phyloP scores from a whole-genome alignment of 2,113 vertebrate species.

The Orcinus orca region DNA sequence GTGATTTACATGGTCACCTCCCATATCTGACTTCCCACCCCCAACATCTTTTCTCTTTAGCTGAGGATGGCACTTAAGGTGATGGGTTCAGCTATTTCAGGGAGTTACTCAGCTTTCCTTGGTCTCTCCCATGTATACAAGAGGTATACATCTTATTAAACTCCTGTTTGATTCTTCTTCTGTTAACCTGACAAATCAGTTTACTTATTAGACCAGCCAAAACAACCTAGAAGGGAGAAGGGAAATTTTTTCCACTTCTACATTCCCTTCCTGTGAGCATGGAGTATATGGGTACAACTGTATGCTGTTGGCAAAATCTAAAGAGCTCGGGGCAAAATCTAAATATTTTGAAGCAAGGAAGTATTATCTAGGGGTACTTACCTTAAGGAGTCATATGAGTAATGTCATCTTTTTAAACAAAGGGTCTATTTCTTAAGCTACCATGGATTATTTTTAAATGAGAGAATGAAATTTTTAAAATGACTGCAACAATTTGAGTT shows the following conservation, averaged over 20 bases:
- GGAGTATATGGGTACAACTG: background rate
- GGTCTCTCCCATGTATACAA: background rate
- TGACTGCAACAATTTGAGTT: background rate
- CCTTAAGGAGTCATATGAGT: background rate
- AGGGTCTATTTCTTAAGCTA: background rate
- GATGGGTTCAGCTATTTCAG: background rate
- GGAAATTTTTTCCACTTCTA: background rate
- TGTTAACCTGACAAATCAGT: background rate
- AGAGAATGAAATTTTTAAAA: background rate
- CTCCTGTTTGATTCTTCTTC: background rate
- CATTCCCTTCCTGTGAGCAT: background rate
- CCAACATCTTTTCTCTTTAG: background rate
- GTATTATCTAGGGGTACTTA: background rate
- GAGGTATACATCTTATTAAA: background rate
- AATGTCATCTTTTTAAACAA: background rate
- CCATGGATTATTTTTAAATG: background rate
- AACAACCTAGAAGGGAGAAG: background rate
- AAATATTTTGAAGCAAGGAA: background rate
- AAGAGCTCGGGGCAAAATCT: background rate
- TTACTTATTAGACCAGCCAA: background rate
- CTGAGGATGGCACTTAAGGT: background rate
- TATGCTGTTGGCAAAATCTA: background rate
- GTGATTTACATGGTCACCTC: background rate
- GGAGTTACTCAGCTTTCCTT: background rate
- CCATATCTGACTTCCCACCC: background rate